These are phyloP conservation scores for Myrmophylax atrothorax DNA, from an alignment of 2,113 vertebrate species.

Conservation along the genomic window DNA sequence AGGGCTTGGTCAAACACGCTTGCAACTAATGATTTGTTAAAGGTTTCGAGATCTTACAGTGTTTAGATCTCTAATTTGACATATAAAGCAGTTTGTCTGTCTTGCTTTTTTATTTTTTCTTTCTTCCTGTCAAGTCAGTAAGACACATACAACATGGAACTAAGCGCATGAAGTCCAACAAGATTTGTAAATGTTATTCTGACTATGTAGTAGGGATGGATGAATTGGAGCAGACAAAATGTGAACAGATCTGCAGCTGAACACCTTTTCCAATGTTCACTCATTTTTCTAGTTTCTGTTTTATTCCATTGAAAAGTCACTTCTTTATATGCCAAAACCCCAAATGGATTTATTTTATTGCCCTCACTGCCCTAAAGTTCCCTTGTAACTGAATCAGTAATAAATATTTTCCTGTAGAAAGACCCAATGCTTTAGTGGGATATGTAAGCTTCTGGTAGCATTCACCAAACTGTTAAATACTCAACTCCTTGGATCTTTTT, in stretches of 20 bases:
- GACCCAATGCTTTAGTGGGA: neutral
- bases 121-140: neutral
- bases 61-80: neutral
- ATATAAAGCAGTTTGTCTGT: neutral
- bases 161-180: neutral
- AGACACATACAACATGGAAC: neutral
- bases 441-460: neutral
- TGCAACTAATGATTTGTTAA: neutral
- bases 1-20: neutral
- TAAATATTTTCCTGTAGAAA: neutral
- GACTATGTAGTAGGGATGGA: neutral
- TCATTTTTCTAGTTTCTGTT: neutral
- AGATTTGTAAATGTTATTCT: neutral
- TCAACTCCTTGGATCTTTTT: neutral
- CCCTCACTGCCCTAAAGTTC: neutral
- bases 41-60: neutral
- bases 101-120: neutral
- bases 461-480: neutral
- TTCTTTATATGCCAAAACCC: neutral
- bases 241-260: neutral
- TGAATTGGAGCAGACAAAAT: neutral
- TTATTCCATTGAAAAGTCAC: neutral
- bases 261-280: fast-evolving
- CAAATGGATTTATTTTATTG: neutral
- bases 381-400: neutral